phyloP scores from a whole-genome alignment of 1,140 invertebrate genomes.

The Geopemphigus sp. region DNA sequence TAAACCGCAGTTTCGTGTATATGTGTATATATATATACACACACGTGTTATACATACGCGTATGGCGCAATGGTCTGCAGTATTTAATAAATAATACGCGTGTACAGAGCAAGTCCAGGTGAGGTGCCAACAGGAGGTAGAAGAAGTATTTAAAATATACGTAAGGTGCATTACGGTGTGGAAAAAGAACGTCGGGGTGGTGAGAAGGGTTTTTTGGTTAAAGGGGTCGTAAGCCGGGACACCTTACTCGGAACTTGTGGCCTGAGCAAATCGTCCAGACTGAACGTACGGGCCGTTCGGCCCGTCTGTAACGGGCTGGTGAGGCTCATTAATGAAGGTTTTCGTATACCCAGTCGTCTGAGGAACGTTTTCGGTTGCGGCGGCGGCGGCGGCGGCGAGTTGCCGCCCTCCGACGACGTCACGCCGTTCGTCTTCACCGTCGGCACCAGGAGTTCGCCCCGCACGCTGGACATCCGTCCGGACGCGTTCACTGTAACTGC shows the following conservation, averaged over 20 bases:
- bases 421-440: conserved; percentile 39
- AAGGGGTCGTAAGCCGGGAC: not conserved
- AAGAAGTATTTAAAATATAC: conserved; percentile 9
- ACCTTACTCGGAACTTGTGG: conserved; percentile 70
- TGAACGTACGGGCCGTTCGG: conserved; percentile 69
- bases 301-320: conserved; percentile 61
- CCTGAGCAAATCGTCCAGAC: conserved; percentile 77
- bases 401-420: conserved; percentile 33
- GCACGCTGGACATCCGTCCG: conserved; percentile 32
- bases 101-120: conserved; percentile 26
- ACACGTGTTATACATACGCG: no score
- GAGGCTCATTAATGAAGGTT: conserved; percentile 73
- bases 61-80: no score
- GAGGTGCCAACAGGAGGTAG: conserved; percentile 13
- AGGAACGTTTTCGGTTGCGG: conserved; percentile 64
- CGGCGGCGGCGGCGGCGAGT: conserved; percentile 52
- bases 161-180: conserved; percentile 31
- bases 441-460: conserved; percentile 31
- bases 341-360: conserved; percentile 74
- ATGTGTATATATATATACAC: no score
- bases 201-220: no score
- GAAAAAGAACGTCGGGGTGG: not conserved
- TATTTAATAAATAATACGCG: no score
- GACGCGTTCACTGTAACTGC: conserved; percentile 43
- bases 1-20: no score